phyloP scores from a whole-genome alignment of 1,140 invertebrate species.

The Caenorhabditis briggsae region DNA sequence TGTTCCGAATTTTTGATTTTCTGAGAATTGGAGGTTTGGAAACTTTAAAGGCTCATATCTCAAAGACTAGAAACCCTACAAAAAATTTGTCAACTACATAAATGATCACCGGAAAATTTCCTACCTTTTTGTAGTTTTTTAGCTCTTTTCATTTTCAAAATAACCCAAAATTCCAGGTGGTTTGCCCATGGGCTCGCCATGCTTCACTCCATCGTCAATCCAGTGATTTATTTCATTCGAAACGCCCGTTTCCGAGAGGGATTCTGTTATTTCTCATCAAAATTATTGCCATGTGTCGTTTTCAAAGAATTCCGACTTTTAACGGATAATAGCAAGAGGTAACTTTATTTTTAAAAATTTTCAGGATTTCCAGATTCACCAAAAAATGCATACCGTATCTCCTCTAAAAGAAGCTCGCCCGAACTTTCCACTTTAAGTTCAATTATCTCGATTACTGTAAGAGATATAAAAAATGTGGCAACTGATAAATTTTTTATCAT shows the following conservation, averaged over 20 bases:
- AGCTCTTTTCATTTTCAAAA: not conserved
- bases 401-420: too few relatives aligned
- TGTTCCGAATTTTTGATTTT: too few relatives aligned
- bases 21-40: too few relatives aligned
- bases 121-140: not conserved
- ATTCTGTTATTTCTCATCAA: slow-evolving; percentile 71
- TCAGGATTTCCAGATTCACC: not conserved
- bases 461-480: too few relatives aligned
- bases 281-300: slow-evolving; percentile 70
- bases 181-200: slow-evolving; percentile 74
- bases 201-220: slow-evolving; percentile 77
- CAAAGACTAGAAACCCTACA: too few relatives aligned
- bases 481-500: too few relatives aligned
- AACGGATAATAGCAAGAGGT: slow-evolving; percentile 57
- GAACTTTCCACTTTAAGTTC: too few relatives aligned
- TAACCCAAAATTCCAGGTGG: slow-evolving; percentile 69
- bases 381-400: too few relatives aligned
- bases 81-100: not conserved
- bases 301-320: slow-evolving; percentile 67
- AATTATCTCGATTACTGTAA: too few relatives aligned
- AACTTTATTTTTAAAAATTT: not conserved
- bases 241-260: slow-evolving; percentile 75
- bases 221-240: slow-evolving; percentile 74
- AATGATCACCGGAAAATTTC: too few relatives aligned
- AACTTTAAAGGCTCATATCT: too few relatives aligned